A percentile compares a stretch with the other conserved stretches of the same genome.
These are phyloP conservation scores for Gallinago jamesoni DNA, from an alignment of 2,113 vertebrate species.

Conservation along the genomic window DNA sequence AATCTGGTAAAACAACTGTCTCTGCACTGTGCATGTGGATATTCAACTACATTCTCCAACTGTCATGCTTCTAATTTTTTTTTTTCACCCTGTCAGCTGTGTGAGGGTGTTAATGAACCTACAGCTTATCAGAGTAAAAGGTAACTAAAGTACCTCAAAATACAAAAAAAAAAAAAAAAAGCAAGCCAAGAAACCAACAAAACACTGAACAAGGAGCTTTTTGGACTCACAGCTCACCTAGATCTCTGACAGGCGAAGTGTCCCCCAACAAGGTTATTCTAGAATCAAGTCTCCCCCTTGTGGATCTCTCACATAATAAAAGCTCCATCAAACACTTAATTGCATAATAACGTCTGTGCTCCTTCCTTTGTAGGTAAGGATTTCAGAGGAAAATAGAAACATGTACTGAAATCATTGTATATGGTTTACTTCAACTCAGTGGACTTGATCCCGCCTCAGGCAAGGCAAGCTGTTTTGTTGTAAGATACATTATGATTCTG, in stretches of 20 bases:
- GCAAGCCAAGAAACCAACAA: background rate
- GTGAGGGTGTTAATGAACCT: conserved; percentile 4
- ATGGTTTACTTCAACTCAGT: background rate
- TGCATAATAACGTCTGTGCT: background rate
- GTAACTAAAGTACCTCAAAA: background rate
- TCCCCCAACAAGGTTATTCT: conserved; percentile 49
- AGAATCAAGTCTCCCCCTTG: conserved; percentile 47
- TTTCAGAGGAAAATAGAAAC: background rate
- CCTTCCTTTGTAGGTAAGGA: background rate
- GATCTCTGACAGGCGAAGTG: background rate
- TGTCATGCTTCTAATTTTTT: background rate
- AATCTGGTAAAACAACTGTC: background rate
- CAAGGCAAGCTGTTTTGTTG: background rate
- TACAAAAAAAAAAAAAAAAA: background rate
- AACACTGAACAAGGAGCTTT: background rate
- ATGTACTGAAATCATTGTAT: background rate
- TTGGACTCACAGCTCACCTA: background rate
- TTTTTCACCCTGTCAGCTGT: background rate
- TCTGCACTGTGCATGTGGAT: background rate
- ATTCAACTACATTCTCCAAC: background rate
- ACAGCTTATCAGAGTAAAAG: background rate
- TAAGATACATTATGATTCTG: background rate
- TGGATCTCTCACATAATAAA: conserved; percentile 41
- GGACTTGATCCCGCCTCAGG: background rate
- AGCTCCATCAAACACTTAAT: conserved; percentile 1